Base-by-base conservation (phyloP, 1,140 invertebrate species). In the Drosophila takahashii region DNA sequence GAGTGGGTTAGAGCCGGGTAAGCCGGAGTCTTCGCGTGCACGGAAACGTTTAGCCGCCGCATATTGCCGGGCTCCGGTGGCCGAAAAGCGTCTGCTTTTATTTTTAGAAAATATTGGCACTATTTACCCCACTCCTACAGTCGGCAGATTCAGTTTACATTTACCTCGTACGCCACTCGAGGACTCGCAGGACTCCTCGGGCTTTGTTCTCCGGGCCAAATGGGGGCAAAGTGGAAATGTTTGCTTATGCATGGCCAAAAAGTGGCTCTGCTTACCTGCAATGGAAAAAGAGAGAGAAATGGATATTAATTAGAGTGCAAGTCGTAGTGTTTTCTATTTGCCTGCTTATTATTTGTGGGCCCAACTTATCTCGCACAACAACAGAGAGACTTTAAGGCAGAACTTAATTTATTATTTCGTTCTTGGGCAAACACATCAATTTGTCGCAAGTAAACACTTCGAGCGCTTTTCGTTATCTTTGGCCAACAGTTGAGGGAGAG, bases 391-490 rank as follows among this genome's bases (percentile, higher is more conserved):
- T 13, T 41, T 27, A 29, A 5, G 37, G 59, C 22, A 79, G 69
- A 87, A 87, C 79, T 86, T 79, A 72, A 86, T 86, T 86, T 89
- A 86, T 86, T 86, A 89, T 86, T 87, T 83, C 71, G 58, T 69
- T 57, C 83, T 86, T 83, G 73, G 76, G 84, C 76, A 86, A 86
- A 86, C 83, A 86, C 83, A 86, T 86, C 83, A 89, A 86, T 86
- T 86, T 89, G 84, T 86, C 75, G 84, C 83, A 86, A 83, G 79
- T 81, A 86, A 86, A 86, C 83, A 86, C 83, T 86, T 86, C 83
- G 83, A 86, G 83, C 77, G 79, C 54, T 81, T 86, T 89, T 70
- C 83, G 79, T 86, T 86, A 86, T 86, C 83, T 86, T 47, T 51
- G 48, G 26, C 83, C 69, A 79, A 81, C 85, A 84, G 86, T 72